These are phyloP conservation scores for Hyperoodon ampullatus DNA, from an alignment of 2,113 vertebrate species.

Conservation along the genomic window DNA sequence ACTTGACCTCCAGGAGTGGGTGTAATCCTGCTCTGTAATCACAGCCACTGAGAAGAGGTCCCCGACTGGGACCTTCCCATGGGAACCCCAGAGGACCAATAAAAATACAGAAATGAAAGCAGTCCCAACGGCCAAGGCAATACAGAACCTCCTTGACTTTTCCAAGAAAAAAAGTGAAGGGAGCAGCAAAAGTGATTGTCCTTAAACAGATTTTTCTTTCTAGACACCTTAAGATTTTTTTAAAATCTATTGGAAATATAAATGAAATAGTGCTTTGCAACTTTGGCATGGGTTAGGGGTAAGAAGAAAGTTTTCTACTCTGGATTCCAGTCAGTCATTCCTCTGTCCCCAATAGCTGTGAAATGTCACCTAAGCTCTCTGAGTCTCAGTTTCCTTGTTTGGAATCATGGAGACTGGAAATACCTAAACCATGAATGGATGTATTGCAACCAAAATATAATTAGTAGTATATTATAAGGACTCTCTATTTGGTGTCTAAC, in stretches of 20 bases:
- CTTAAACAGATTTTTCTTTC: not conserved
- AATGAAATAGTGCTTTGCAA: not conserved
- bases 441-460: not conserved
- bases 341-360: not conserved
- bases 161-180: not conserved
- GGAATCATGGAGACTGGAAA: not conserved
- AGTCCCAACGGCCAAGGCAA: not conserved
- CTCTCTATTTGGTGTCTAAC: not conserved
- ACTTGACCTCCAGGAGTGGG: conserved; percentile 50
- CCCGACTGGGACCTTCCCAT: not conserved
- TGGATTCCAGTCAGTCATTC: not conserved
- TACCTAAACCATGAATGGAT: not conserved
- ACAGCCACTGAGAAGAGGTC: not conserved
- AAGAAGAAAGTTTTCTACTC: not conserved
- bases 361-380: not conserved
- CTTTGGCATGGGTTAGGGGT: not conserved
- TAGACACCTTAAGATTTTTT: not conserved
- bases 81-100: not conserved
- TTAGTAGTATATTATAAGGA: not conserved
- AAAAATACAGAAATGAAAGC: not conserved
- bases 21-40: not conserved
- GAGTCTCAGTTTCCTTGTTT: not conserved
- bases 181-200: not conserved
- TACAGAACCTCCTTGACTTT: not conserved
- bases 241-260: not conserved